These are phyloP conservation scores for Erannis defoliaria DNA, from an alignment of 2,888 invertebrate genomes.

Conservation along the genomic window DNA sequence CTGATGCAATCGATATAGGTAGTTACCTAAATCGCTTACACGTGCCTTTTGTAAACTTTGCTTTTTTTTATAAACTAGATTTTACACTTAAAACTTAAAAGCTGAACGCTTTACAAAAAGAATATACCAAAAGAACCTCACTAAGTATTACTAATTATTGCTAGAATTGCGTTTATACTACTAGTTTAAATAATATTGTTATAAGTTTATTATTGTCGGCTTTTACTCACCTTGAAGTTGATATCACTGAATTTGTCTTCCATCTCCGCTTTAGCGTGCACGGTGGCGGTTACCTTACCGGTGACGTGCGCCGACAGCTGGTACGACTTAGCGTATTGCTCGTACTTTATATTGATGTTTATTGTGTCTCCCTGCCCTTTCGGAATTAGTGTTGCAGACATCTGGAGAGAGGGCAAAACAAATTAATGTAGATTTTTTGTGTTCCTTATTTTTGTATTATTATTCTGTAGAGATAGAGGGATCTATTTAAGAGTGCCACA, in stretches of 20 bases:
- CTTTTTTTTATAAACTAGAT: too few relatives aligned
- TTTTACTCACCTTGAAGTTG: conserved; percentile 68
- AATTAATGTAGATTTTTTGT: background rate
- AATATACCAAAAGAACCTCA: too few relatives aligned
- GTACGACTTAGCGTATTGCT: conserved; percentile 54
- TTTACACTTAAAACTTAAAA: too few relatives aligned
- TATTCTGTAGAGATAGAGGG: too few relatives aligned
- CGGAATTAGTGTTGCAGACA: conserved; percentile 68
- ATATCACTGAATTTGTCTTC: conserved; percentile 71
- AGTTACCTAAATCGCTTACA: too few relatives aligned
- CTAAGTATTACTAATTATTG: too few relatives aligned
- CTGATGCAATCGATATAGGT: too few relatives aligned
- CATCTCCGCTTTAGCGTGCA: conserved; percentile 67
- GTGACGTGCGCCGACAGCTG: conserved; percentile 65
- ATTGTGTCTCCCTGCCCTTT: conserved; percentile 70
- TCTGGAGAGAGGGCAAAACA: conserved; percentile 52
- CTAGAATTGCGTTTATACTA: too few relatives aligned
- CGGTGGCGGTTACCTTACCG: conserved; percentile 64
- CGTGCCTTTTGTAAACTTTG: too few relatives aligned
- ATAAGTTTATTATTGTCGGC: background rate
- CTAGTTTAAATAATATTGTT: too few relatives aligned
- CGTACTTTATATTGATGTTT: conserved; percentile 65
- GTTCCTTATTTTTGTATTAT: background rate
- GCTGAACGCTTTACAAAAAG: too few relatives aligned
- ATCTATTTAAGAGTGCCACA: too few relatives aligned